Percentiles rank a stretch among this genome's conserved stretches.
Evolutionary conservation across 2,797 vertebrate genomes (phyloP).

Genomic region (Oryzias dopingdopingensis): DNA sequence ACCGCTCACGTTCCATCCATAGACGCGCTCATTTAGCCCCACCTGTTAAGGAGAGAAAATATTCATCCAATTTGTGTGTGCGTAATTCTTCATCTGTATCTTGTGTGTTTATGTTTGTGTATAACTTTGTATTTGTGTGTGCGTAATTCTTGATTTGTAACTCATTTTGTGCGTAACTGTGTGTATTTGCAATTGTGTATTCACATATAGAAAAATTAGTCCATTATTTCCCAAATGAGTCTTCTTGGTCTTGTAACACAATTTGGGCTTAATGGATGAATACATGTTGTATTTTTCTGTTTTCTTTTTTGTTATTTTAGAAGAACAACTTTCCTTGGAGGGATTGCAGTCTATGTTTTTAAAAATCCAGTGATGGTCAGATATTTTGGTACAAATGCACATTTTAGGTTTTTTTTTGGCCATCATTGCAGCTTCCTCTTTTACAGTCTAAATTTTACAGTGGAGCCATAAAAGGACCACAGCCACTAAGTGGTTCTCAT

Average conservation of each 20-base stretch:
- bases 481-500: slow-evolving; percentile 64
- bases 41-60: no score
- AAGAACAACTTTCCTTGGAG: not conserved
- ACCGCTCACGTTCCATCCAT: no score
- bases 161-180: no score
- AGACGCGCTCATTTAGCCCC: no score
- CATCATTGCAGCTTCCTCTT: slow-evolving; percentile 29
- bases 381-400: not conserved
- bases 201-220: no score
- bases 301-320: no score
- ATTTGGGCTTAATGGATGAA: no score
- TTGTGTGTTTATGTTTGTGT: not conserved
- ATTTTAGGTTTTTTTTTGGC: not conserved
- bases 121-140: not conserved
- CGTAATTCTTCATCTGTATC: not conserved
- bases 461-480: slow-evolving; percentile 35
- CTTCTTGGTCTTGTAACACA: no score
- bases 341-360: not conserved
- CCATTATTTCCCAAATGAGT: no score
- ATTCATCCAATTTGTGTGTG: not conserved
- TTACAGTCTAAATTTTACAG: slow-evolving; percentile 15
- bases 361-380: not conserved
- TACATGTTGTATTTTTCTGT: no score
- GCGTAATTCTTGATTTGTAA: not conserved
- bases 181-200: no score